A percentile compares a stretch with the other conserved stretches of the same genome.
These are phyloP conservation scores for Istiophorus platypterus DNA, from an alignment of 2,113 vertebrate genomes.

Conservation along the genomic window DNA sequence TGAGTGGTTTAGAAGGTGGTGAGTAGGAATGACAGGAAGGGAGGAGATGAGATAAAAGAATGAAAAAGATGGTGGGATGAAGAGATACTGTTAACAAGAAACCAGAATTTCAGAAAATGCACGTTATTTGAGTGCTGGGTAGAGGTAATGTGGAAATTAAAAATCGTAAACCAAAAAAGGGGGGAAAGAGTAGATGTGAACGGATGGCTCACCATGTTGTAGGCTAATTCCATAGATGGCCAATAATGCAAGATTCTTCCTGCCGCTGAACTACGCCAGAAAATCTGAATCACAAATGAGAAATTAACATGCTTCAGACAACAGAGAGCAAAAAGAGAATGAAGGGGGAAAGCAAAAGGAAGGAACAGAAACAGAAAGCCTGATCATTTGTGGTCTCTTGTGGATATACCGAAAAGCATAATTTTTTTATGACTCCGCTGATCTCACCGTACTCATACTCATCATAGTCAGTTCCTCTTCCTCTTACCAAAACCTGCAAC, in stretches of 20 bases:
- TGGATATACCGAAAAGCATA: neutral
- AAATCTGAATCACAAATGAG: conserved; percentile 70
- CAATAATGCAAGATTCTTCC: conserved; percentile 79
- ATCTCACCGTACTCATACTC: no score
- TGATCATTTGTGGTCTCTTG: conserved; percentile 37
- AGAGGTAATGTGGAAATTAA: conserved; percentile 68
- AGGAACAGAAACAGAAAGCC: conserved; percentile 8
- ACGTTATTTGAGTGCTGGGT: conserved; percentile 58
- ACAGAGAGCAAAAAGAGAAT: conserved; percentile 32
- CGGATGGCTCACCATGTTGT: conserved; percentile 79
- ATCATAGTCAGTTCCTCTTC: neutral
- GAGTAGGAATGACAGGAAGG: no score
- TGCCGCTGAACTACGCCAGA: conserved; percentile 73
- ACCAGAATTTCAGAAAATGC: conserved; percentile 78
- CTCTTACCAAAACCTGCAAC: conserved; percentile 21
- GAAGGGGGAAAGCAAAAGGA: conserved; percentile 24
- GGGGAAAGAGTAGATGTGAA: conserved; percentile 67
- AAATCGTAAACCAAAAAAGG: conserved; percentile 75
- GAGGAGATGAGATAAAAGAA: conserved; percentile 20
- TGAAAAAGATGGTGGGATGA: conserved; percentile 53
- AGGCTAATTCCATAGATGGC: conserved; percentile 72
- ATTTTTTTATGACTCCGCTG: conserved; percentile 7
- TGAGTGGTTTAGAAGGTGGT: conserved; percentile 10
- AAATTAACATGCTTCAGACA: conserved; percentile 40
- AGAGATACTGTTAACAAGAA: conserved; percentile 73